These are phyloP conservation scores for Osedax fenrisi DNA, from an alignment of 2,888 invertebrate species.

Conservation along the genomic window DNA sequence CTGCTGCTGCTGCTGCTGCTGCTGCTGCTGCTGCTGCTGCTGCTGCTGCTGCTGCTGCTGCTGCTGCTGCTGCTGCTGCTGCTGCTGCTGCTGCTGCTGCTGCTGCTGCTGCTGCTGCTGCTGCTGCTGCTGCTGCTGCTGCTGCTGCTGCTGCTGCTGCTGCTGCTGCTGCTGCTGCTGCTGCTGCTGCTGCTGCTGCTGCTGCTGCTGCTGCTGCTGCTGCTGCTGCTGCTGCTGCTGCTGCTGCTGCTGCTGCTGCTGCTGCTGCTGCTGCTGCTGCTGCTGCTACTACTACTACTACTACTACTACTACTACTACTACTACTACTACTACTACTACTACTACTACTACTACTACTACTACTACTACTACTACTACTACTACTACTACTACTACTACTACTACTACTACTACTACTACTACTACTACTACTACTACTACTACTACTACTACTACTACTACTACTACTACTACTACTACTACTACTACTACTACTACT, in stretches of 20 bases:
- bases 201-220: not conserved
- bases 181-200: not conserved
- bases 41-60: too few species aligned
- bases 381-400: constrained; percentile 31
- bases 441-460: too few species aligned
- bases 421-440: constrained; percentile 28
- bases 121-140: too few species aligned
- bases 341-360: constrained; percentile 23
- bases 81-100: too few species aligned
- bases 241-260: constrained; percentile 9
- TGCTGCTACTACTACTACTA: constrained; percentile 31
- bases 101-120: too few species aligned
- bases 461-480: too few species aligned
- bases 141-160: too few species aligned
- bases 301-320: constrained; percentile 31
- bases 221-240: not conserved
- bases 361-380: constrained; percentile 20
- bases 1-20: too few species aligned
- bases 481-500: too few species aligned
- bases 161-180: not conserved
- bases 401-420: constrained; percentile 30
- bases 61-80: too few species aligned
- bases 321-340: constrained; percentile 30
- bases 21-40: too few species aligned
- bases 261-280: constrained; percentile 5